Base-by-base conservation (phyloP, 2,113 vertebrate species). In the Mastomys coucha region DNA sequence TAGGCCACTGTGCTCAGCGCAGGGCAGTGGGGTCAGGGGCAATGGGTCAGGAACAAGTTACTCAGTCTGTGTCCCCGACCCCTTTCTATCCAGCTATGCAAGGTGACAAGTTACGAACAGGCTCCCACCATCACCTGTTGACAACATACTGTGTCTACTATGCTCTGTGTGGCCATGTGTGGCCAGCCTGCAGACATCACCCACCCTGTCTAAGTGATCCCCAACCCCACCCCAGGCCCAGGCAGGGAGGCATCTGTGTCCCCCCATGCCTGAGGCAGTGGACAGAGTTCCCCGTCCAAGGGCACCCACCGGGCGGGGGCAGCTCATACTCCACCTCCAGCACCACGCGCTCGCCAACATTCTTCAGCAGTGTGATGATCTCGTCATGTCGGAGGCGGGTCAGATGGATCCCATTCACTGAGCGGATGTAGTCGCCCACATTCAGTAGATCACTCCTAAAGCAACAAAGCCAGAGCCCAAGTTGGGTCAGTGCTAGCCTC, bases 281-380 rank as follows among this genome's bases (percentile, higher is more conserved):
- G 95, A 94, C 72, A 88, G 53, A 67, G 89, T 86, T 91, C 93
- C 91, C 67, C 2, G 82, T 96, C 76, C 82, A 51, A 97, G 96
- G 94, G 95, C 96, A 99, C 99, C 91, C 98, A 99, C 99, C 99
- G 0, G 99, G 99, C n/a, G 99, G 99, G 0, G 99, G 99, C 91
- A 99, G 99, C 96, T 99, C 99, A 11, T 99, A 99, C 98, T 99
- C 99, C 56, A 99, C 99, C 98, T 99, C 99, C 98, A 99, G 99
- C 98, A 99, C 99, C 91, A 99, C 99, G 63, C 99, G 98, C 98
- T 99, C 99, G 49, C 99, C 99, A 86, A 99, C 99, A 2, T 99
- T 99, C 98, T 99, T 99, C 98, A 99, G 98, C 88, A 99, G 98
- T 97, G 99, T 99, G 98, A 99, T 99, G 95, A 99, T 99, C 98